A percentile compares a stretch with the other conserved stretches of the same genome.
Evolutionary conservation across 1,140 invertebrate genomes (phyloP).

Genomic region (Lerema accius): DNA sequence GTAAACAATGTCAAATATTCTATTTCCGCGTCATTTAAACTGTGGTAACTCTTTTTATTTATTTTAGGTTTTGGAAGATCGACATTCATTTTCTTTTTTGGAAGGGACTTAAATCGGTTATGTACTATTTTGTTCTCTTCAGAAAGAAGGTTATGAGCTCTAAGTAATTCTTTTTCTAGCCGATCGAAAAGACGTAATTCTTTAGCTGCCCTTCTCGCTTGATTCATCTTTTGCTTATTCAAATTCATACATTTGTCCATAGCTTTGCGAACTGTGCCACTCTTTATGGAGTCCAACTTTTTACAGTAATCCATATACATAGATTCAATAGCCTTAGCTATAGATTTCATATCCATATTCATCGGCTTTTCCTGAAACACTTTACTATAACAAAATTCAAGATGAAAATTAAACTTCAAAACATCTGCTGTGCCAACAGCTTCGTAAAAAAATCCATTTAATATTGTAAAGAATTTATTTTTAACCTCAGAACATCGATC

Average conservation of each 20-base stretch:
- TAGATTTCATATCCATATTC: constrained; percentile 52
- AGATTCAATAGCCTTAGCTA: constrained; percentile 61
- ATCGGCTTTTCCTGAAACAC: constrained; percentile 59
- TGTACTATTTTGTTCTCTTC: constrained; percentile 14
- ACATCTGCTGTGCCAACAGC: constrained; percentile 55
- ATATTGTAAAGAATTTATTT: constrained; percentile 60
- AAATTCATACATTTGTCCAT: constrained; percentile 47
- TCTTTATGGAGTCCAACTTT: constrained; percentile 53
- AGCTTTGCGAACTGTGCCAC: constrained; percentile 49
- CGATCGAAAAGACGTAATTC: constrained; percentile 59
- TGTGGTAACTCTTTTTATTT: constrained; percentile 22
- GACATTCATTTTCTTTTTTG: constrained; percentile 2
- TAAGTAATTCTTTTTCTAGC: constrained; percentile 54
- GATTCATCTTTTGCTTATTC: constrained; percentile 50
- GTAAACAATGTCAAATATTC: constrained; percentile 71
- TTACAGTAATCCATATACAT: constrained; percentile 62
- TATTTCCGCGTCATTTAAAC: constrained; percentile 49
- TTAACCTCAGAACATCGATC: constrained; percentile 51
- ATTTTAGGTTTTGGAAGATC: constrained; percentile 2
- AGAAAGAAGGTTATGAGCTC: constrained; percentile 43
- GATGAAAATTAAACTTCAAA: constrained; percentile 61
- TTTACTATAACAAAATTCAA: constrained; percentile 70
- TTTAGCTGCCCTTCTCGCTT: constrained; percentile 53
- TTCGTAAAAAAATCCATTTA: constrained; percentile 65
- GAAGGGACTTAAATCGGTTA: constrained; percentile 15